Evolutionary conservation across 2,888 invertebrate species (phyloP), one percentile per base, ranked within the genome.

Genomic region (Pterobdella sp.): DNA sequence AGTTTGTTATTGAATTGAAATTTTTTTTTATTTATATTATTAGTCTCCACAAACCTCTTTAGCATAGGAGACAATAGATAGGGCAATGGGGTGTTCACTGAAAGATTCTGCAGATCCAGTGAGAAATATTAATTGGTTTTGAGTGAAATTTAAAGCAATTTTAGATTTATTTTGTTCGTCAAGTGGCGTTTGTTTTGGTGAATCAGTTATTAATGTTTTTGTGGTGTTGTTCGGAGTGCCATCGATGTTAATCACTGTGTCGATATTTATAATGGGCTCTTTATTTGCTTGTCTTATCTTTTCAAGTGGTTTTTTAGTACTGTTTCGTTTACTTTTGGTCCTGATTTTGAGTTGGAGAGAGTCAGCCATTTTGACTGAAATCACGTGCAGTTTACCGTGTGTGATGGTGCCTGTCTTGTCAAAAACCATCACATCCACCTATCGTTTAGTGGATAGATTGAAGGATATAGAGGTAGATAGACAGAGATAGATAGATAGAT

Each of bases 361-460:
- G 32, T 71, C 34, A 22, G 63, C 60, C 10, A 56, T 10, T 32
- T 35, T 31, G 10, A 76, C 63, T 26, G 64, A 49, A 14, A 72
- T 36, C 10, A 77, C 76, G 74, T 88, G 87, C 0, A 94, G 92
- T 1, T 89, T 87, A 10, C 97, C 97, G 74, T 91, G 89, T 0
- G 97, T 98, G 1, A 98, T 90, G 0, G 97, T 98, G 22, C 98
- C 98, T 0, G 98, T 99, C 85, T 99, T 99, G 84, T 99, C 98
- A 84, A 99, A 97, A 73, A 99, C 93, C 18, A 98, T 89, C 0
- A 91, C 91, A 80, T 92, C 92, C 0, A 92, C 89, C 90, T 90
- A 82, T 0, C n/a, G n/a, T n/a, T n/a, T n/a, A n/a, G n/a, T n/a
- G n/a, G n/a, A n/a, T n/a, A n/a, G n/a, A n/a, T n/a, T n/a, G n/a